A percentile compares a stretch with the other conserved stretches of the same genome.
phyloP scores from a whole-genome alignment of 1,140 invertebrate species.

The Drosophila mojavensis region DNA sequence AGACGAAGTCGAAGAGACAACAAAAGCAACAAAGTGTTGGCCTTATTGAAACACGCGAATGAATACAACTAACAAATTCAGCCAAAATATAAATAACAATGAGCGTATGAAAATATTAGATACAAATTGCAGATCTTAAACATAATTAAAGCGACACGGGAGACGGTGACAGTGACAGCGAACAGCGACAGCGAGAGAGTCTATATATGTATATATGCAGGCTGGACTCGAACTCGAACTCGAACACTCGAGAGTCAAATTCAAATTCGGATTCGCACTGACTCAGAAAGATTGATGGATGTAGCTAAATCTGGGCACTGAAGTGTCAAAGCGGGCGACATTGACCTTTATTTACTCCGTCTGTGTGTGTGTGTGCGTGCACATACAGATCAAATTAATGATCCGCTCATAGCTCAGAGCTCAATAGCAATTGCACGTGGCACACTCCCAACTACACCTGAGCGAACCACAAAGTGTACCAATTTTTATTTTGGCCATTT shows the following conservation, averaged over 20 bases:
- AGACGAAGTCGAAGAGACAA: constrained; percentile 2
- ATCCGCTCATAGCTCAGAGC: constrained; percentile 3
- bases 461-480: constrained; percentile 26
- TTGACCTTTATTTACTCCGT: constrained; percentile 62
- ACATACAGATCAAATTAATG: constrained; percentile 31
- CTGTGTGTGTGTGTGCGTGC: neutral
- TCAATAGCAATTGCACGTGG: constrained; percentile 22
- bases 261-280: neutral
- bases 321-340: constrained; percentile 70
- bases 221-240: neutral
- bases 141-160: constrained; percentile 14
- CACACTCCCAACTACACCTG: constrained; percentile 2
- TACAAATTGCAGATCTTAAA: constrained; percentile 23
- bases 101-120: neutral
- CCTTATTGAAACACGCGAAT: constrained; percentile 65
- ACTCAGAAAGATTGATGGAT: constrained; percentile 48
- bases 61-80: constrained; percentile 32
- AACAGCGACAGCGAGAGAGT: neutral
- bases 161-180: neutral
- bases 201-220: too few relatives aligned
- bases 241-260: neutral
- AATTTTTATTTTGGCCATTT: constrained; percentile 44
- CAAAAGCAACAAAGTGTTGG: constrained; percentile 8
- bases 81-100: neutral
- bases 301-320: constrained; percentile 21